Conservation (phyloP, 2,113 vertebrate species). For the Erythrolamprus reginae region DNA sequence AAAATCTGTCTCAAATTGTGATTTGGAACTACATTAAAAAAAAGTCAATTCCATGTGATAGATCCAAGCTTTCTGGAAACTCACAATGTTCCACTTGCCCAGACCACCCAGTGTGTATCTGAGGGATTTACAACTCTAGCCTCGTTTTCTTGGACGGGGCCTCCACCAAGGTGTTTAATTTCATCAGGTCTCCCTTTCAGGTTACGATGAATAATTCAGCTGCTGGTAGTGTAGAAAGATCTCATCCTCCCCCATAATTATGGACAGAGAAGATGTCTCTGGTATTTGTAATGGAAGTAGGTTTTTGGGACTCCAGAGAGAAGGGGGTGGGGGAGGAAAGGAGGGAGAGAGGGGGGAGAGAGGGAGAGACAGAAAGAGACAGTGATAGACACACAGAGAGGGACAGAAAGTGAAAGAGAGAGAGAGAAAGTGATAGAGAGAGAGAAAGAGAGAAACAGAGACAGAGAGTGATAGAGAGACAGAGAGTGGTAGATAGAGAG, state of each 20-base stretch:
- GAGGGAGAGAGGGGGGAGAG: no score
- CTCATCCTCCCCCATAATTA: not conserved
- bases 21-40: not conserved
- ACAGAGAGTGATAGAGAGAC: no score
- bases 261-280: not conserved
- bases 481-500: no score
- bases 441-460: not conserved
- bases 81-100: no score
- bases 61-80: not conserved
- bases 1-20: no score
- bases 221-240: not conserved
- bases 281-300: not conserved
- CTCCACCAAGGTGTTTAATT: not conserved
- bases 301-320: not conserved
- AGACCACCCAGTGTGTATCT: not conserved
- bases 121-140: not conserved
- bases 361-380: no score
- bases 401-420: no score
- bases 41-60: not conserved
- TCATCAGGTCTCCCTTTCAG: not conserved
- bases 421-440: no score
- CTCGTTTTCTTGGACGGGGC: not conserved
- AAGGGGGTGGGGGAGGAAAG: rapidly evolving
- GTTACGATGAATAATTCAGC: not conserved
- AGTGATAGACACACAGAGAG: no score